Evolutionary conservation across 2,888 invertebrate genomes (phyloP).

Genomic region (Pasiphila rectangulata): DNA sequence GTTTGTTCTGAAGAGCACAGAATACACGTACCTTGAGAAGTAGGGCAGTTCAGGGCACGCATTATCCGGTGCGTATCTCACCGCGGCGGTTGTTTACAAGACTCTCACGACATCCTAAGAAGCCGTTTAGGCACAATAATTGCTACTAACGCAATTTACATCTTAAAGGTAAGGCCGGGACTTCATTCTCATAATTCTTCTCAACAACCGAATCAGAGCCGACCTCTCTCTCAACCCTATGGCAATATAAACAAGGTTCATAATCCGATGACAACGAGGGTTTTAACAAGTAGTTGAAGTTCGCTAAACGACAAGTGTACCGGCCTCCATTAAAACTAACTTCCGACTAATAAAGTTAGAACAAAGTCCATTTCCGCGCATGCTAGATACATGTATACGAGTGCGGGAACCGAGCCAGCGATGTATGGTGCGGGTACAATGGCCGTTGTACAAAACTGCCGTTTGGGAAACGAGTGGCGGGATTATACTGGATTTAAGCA

Average conservation of each 20-base stretch:
- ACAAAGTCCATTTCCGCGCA: conserved; percentile 54
- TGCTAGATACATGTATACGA: conserved; percentile 41
- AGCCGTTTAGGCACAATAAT: conserved; percentile 28
- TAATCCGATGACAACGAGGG: conserved; percentile 20
- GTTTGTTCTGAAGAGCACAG: no score
- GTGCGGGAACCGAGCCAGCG: conserved; percentile 34
- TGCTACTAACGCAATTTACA: conserved; percentile 33
- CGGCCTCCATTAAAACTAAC: conserved; percentile 55
- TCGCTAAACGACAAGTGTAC: conserved; percentile 39
- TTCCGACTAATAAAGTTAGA: conserved; percentile 51
- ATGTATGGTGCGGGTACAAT: conserved; percentile 40
- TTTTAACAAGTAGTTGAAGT: conserved; percentile 28
- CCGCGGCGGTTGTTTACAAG: conserved; percentile 25
- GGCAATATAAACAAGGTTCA: conserved; percentile 22
- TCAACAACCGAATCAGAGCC: conserved; percentile 33
- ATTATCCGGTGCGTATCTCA: conserved; percentile 7
- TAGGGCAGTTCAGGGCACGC: neutral
- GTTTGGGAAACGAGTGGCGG: conserved; percentile 29
- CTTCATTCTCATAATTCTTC: conserved; percentile 31
- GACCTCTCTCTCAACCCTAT: conserved; percentile 32
- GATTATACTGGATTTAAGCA: conserved; percentile 24
- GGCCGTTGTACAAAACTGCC: conserved; percentile 35
- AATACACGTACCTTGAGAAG: no score
- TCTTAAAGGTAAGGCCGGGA: conserved; percentile 31
- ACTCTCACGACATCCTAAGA: conserved; percentile 29